These are phyloP conservation scores for Thereva unica DNA, from an alignment of 2,888 invertebrate genomes.

Conservation along the genomic window DNA sequence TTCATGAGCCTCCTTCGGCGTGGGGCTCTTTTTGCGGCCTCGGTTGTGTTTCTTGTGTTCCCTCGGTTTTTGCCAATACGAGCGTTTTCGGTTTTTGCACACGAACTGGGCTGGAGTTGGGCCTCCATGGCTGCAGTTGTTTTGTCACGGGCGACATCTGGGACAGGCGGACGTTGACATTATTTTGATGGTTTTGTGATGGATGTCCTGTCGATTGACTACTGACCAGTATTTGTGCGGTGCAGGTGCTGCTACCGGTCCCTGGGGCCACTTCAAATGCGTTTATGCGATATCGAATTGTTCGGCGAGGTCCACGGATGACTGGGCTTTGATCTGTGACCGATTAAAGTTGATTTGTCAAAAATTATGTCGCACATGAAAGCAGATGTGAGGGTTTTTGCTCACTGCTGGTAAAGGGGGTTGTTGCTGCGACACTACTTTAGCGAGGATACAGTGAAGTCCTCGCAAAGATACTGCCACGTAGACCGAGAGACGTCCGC, in stretches of 20 bases:
- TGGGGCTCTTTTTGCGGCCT: neutral
- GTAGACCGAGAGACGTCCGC: too few species aligned
- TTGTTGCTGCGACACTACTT: too few species aligned
- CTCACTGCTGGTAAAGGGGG: too few species aligned
- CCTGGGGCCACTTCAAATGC: too few species aligned
- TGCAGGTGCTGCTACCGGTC: neutral
- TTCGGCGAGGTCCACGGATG: too few species aligned
- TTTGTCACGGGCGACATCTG: constrained; percentile 19
- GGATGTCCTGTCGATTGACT: constrained; percentile 36
- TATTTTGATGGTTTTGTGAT: constrained; percentile 43
- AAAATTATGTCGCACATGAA: too few species aligned
- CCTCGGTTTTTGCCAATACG: constrained; percentile 21
- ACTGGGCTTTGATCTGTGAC: too few species aligned
- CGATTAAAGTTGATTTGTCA: too few species aligned
- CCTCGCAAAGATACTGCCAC: too few species aligned
- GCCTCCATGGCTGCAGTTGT: neutral
- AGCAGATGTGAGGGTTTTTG: too few species aligned
- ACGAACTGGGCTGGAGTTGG: constrained; percentile 4
- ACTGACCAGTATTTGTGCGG: constrained; percentile 13
- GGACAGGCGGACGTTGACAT: constrained; percentile 34
- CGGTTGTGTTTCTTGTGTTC: constrained; percentile 1
- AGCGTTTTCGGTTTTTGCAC: neutral
- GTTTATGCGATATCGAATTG: too few species aligned
- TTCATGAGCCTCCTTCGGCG: constrained; percentile 35
- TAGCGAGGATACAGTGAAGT: too few species aligned